phyloP scores from a whole-genome alignment of 2,113 vertebrate genomes.

The Macheiramphus alcinus region DNA sequence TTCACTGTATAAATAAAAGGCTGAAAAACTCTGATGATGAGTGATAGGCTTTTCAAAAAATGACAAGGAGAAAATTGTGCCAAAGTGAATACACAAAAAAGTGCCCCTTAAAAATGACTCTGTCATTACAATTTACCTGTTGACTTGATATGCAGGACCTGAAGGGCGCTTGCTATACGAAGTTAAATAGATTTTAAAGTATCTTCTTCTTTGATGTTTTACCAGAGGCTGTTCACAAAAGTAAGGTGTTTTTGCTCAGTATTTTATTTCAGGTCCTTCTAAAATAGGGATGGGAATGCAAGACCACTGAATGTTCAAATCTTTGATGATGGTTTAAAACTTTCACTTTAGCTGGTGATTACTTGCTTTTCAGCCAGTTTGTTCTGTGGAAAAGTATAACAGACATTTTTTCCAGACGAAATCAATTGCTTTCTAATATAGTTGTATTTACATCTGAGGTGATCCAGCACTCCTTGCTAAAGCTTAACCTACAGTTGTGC shows the following conservation, averaged over 20 bases:
- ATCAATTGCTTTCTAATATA: neutral
- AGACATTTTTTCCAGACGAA: neutral
- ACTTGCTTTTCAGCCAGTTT: neutral
- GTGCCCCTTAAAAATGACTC: constrained; percentile 71
- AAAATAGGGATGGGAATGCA: neutral
- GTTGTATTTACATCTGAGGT: neutral
- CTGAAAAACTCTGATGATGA: neutral
- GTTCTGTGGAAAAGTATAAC: neutral
- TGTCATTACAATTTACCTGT: constrained; percentile 66
- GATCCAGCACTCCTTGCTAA: neutral
- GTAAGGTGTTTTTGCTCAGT: neutral
- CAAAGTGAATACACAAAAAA: constrained; percentile 70
- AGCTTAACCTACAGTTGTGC: neutral
- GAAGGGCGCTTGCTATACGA: constrained; percentile 5
- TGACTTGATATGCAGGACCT: constrained; percentile 40
- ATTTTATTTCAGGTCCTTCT: neutral
- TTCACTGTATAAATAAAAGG: neutral
- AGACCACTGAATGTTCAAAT: neutral
- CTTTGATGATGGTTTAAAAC: neutral
- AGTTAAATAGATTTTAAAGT: constrained; percentile 3
- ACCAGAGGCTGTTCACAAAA: constrained; percentile 43
- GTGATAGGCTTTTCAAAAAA: constrained; percentile 35
- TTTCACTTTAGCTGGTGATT: neutral
- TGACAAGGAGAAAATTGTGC: constrained; percentile 45
- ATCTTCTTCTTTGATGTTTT: neutral